These are phyloP conservation scores for Fistularia tabacaria DNA, from an alignment of 2,797 vertebrate genomes.

Conservation along the genomic window DNA sequence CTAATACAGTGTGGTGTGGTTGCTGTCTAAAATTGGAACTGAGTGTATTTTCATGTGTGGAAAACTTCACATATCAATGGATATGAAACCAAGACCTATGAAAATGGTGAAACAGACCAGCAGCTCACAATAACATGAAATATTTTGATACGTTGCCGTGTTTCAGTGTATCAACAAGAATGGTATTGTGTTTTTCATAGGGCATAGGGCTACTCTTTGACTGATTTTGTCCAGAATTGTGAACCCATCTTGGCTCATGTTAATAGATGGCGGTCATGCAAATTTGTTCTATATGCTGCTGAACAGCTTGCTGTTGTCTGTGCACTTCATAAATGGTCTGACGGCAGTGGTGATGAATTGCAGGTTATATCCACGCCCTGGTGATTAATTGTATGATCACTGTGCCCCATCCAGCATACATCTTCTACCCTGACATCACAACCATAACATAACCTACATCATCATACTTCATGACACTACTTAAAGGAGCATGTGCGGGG, in stretches of 20 bases:
- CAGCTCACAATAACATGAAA: not conserved
- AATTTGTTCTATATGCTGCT: constrained; percentile 14
- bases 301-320: constrained; percentile 17
- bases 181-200: not conserved
- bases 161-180: not conserved
- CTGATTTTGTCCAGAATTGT: not conserved
- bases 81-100: not conserved
- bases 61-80: not conserved
- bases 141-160: not conserved
- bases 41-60: no score
- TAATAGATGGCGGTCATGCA: constrained; percentile 14
- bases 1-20: no score
- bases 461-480: constrained; percentile 19
- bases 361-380: constrained; percentile 36
- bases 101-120: not conserved
- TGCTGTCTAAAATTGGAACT: no score
- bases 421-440: no score
- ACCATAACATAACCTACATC: not conserved
- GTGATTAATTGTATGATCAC: constrained; percentile 51
- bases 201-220: not conserved
- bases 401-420: no score
- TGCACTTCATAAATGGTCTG: constrained; percentile 45
- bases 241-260: not conserved
- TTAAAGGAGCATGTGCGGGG: constrained; percentile 12
- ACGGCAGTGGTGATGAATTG: constrained; percentile 49